Base-by-base conservation (phyloP, 2,888 invertebrate species). In the Steinernema hermaphroditum region DNA sequence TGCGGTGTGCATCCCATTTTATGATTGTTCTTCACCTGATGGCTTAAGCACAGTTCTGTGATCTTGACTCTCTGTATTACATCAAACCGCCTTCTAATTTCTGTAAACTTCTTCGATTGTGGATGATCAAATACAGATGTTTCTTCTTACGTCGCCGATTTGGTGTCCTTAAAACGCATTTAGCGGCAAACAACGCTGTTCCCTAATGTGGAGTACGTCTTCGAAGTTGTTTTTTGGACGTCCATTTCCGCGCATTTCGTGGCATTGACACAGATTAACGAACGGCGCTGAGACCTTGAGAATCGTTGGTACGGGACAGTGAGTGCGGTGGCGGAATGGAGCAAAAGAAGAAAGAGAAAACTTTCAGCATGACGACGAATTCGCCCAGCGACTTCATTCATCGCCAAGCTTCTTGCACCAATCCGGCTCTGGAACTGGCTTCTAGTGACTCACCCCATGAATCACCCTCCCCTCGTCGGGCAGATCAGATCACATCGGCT, bases 191-290 rank as follows among this genome's bases (percentile, higher is more conserved):
- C 37, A 19, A 46, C 46, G 62, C 16, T 32, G 62, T 62, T 14
- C 32, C 29, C 32, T 29, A 34, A 32, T 14, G 37, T 12, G 37
- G 12, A 62, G 62, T 62, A n/a, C 62, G 29, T 32, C 32, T 27
- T 27, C 16, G 29, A 62, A 29, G 12, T 1, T 27, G 2, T 62
- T 62, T 62, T 34, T 32, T 32, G 32, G 29, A 62, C 27, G 62
- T n/a, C 62, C 12, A 27, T 62, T 62, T 62, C 32, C 27, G 29
- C 34, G 19, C 54, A 27, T 62, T 62, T 62, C 16, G 32, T 62
- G 62, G 62, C 62, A 62, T 32, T 62, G 62, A 62, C 62, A 62
- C 32, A 62, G 62, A 62, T 62, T 62, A n/a, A 16, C 62, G 62
- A 62, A 62, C 62, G 16, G 34, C 62, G 32, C 27, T 14, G 62